A percentile compares a stretch with the other conserved stretches of the same genome.
Evolutionary conservation across 2,797 vertebrate genomes (phyloP).

Genomic region (Dryobates pubescens): DNA sequence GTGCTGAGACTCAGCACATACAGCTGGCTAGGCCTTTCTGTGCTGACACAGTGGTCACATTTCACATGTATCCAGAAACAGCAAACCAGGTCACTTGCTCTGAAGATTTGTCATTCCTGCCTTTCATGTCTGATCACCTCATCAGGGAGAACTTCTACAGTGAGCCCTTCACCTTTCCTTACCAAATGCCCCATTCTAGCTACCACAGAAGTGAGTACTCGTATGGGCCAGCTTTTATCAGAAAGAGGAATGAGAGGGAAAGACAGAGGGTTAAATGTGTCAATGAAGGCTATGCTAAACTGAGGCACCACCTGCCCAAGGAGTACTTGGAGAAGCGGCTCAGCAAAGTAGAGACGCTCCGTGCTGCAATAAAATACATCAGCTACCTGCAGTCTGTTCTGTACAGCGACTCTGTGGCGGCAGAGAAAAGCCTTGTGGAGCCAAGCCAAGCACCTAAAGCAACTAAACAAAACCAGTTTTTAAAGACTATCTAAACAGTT

Average conservation of each 20-base stretch:
- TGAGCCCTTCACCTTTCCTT: constrained; percentile 64
- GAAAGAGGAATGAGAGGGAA: constrained; percentile 83
- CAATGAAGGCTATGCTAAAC: constrained; percentile 82
- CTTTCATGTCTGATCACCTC: constrained; percentile 68
- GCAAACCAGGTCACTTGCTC: constrained; percentile 53
- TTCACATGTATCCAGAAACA: constrained; percentile 70
- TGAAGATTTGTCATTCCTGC: constrained; percentile 71
- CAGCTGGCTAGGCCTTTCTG: constrained; percentile 68
- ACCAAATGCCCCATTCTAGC: constrained; percentile 42
- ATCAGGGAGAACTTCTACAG: constrained; percentile 55
- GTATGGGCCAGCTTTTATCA: constrained; percentile 79
- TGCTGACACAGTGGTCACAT: constrained; percentile 57
- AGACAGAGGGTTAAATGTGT: constrained; percentile 83
- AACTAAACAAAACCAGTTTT: neutral
- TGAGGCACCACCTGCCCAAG: constrained; percentile 79
- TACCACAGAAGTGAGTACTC: constrained; percentile 65
- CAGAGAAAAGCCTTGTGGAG: neutral
- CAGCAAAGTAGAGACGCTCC: constrained; percentile 84
- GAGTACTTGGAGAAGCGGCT: constrained; percentile 80
- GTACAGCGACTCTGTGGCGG: neutral
- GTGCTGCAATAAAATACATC: constrained; percentile 84
- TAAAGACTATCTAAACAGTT: constrained; percentile 32
- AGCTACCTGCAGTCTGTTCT: constrained; percentile 77
- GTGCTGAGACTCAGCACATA: constrained; percentile 55
- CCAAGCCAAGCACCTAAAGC: neutral